A percentile compares a stretch with the other conserved stretches of the same genome.
Conservation (phyloP, 1,140 invertebrate genomes). For the Frieseomelitta varia region DNA sequence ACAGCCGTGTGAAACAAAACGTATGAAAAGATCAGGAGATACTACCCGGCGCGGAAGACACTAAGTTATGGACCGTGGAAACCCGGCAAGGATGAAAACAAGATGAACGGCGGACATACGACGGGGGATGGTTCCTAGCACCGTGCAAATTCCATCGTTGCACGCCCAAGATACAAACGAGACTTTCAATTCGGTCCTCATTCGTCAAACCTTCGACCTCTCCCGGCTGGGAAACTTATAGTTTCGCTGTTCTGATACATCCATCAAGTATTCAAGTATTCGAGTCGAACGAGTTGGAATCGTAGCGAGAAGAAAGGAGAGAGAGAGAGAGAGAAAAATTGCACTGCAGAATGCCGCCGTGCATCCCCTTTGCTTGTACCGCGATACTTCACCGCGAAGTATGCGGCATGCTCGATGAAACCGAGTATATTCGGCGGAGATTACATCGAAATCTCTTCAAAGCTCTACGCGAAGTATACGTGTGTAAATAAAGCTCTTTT, state of each 20-base stretch:
- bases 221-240: conserved; percentile 30
- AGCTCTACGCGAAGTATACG: conserved; percentile 27
- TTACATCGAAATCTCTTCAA: not conserved
- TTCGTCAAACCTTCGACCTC: conserved; percentile 64
- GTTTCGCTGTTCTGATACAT: conserved; percentile 45
- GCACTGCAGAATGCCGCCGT: conserved; percentile 34
- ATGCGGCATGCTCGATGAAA: conserved; percentile 43
- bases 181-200: conserved; percentile 62
- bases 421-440: not conserved
- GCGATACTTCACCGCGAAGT: conserved; percentile 28
- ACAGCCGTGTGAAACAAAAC: not conserved
- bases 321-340: conserved; percentile 48
- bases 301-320: not conserved
- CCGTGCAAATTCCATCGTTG: conserved; percentile 10
- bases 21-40: conserved; percentile 43
- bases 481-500: conserved; percentile 60
- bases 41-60: conserved; percentile 50
- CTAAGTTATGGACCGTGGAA: conserved; percentile 65
- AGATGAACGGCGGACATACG: conserved; percentile 62
- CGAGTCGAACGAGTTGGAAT: conserved; percentile 60
- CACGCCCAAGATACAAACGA: conserved; percentile 17
- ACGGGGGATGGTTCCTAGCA: conserved; percentile 53
- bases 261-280: conserved; percentile 58
- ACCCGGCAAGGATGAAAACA: conserved; percentile 61
- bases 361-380: conserved; percentile 35